Evolutionary conservation across 2,797 vertebrate species (phyloP).

Genomic region (Rousettus madagascariensis): DNA sequence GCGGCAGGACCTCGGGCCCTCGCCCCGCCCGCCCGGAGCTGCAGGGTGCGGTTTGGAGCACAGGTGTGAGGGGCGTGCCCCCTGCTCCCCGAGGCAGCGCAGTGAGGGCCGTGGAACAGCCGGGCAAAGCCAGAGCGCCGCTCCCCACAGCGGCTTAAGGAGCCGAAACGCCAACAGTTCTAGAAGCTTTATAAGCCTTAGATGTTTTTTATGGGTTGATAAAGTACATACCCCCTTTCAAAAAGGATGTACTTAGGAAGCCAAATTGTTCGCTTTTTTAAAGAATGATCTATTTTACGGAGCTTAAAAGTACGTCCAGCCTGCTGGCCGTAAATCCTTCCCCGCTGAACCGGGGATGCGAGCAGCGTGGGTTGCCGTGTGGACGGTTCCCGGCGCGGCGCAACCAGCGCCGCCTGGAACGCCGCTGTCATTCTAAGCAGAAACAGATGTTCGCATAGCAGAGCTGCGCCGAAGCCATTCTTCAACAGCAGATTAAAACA

Average conservation of each 20-base stretch:
- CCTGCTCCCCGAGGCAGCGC: no score
- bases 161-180: background rate
- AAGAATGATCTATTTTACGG: slow-evolving; percentile 79
- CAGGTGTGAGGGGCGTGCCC: no score
- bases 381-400: slow-evolving; percentile 83
- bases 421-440: slow-evolving; percentile 85
- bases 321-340: slow-evolving; percentile 80
- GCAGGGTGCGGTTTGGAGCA: no score
- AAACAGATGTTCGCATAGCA: slow-evolving; percentile 85
- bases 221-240: slow-evolving; percentile 64
- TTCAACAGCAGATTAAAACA: slow-evolving; percentile 87
- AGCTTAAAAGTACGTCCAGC: slow-evolving; percentile 78
- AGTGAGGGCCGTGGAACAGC: no score
- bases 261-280: slow-evolving; percentile 58
- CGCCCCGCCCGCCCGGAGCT: background rate
- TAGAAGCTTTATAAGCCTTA: slow-evolving; percentile 48
- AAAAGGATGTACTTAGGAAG: slow-evolving; percentile 77
- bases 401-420: slow-evolving; percentile 79
- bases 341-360: slow-evolving; percentile 80
- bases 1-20: background rate
- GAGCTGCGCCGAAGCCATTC: slow-evolving; percentile 80
- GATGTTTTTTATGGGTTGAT: slow-evolving; percentile 60
- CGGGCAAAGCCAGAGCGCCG: slow-evolving; percentile 15
- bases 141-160: background rate
- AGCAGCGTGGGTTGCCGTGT: slow-evolving; percentile 79